Evolutionary conservation across 2,888 invertebrate genomes (phyloP), one percentile per base, ranked within the genome.

Genomic region (Torymus texanus): DNA sequence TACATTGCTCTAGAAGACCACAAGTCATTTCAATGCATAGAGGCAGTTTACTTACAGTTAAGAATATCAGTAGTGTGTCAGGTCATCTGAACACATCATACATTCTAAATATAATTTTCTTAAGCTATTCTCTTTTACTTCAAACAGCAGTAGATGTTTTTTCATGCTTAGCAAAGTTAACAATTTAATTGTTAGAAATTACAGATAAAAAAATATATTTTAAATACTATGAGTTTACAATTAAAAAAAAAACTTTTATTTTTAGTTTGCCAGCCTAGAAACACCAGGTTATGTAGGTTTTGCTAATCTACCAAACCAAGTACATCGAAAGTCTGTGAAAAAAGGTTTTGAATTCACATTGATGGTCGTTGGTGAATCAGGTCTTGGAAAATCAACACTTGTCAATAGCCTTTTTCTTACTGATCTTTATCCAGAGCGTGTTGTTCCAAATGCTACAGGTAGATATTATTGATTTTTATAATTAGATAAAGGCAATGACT

Each of bases 341-440:
- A 98, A 98, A 89, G 98, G 98, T 24, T 98, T 98, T 89, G 98
- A 98, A 91, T 98, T 98, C 90, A 98, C 98, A 0, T 91, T 98
- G 13, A 98, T 98, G 98, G 98, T 98, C 75, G 98, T 97, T 11
- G 97, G 97, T 56, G 93, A 94, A 89, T 95, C 95, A 84, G 97
- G 98, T 0, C 92, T 98, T 58, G 98, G 98, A 55, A 98, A 98
- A 91, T 98, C 98, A 0, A 98, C 98, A 0, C 92, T 98, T 67
- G 97, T 98, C 70, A 98, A 98, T 91, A 97, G 97, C 81, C 92
- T 98, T 77, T 98, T 98, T 90, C 92, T 98, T 79, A 98, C 97
- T 59, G 98, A 98, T 90, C 92, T 98, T 79, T 98, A 98, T 91
- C 97, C 97, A 55, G 98, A 98, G 91, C 92, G 98, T 89, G 93